Base-by-base conservation (phyloP, 2,797 vertebrate species). In the Eidolon dupreanum region DNA sequence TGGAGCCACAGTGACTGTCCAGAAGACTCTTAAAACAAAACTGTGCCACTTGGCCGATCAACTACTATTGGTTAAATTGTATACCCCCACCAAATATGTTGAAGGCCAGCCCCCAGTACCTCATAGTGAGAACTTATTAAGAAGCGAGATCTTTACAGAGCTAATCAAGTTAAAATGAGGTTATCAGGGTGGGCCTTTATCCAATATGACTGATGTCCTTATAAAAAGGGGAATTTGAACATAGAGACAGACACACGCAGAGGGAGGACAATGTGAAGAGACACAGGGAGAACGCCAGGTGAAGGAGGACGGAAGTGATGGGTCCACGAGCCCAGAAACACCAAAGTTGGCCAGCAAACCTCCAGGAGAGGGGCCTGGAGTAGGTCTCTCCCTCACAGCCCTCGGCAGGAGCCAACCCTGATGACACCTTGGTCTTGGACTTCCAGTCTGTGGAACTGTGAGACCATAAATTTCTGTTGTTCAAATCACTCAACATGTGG, bases 261-360 rank as follows among this genome's bases (percentile, higher is more conserved):
- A 16, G 2, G 33, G 43, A 22, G 77, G 8, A 6, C 0, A 1
- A 33, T 0, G 10, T 19, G 51, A 26, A 49, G 66, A 36, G 4
- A 43, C 16, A 3, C 16, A 26, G 1, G 11, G 3, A 31, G 51
- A 11, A 9, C 3, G 4, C 59, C 7, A 12, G 7, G 33, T 1
- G 68, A 5, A 28, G 1, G 15, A 88, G 41, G 43, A 20, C 1
- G 28, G 24, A 11, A 20, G 20, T 15, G 17, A 13, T 2, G 11
- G 22, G 6, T 3, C 43, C 8, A 3, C 2, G 31, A 55, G 51
- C 24, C 84, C 10, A 8, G 43, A 16, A 70, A 61, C 11, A 0
- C 2, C 85, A 63, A 46, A 49, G 38, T 5, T 2, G 31, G 24
- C 16, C 16, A 51, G 26, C 17, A 9, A 38, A 31, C 22, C 8